Evolutionary conservation across 2,113 vertebrate species (phyloP).

Genomic region (Microcebus lehilahytsara): DNA sequence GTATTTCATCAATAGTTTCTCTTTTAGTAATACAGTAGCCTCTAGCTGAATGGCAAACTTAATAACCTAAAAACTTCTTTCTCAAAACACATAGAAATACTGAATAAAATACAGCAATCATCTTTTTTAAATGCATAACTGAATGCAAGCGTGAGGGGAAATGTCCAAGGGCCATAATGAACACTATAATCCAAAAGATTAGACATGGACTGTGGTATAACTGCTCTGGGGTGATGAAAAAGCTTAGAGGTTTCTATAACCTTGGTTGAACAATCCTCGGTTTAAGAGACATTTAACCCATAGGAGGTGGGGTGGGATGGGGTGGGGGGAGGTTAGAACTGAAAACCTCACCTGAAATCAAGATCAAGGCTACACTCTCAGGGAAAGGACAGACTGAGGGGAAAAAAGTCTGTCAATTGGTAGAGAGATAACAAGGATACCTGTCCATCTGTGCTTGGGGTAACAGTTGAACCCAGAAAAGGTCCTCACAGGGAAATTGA

Average conservation of each 20-base stretch:
- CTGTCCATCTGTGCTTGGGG: not conserved
- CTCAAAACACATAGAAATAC: not conserved
- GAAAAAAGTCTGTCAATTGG: not conserved
- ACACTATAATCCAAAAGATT: not conserved
- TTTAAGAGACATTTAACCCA: not conserved
- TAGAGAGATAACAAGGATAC: not conserved
- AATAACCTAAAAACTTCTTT: not conserved
- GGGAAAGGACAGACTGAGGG: not conserved
- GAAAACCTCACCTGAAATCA: not conserved
- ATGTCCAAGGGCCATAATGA: not conserved
- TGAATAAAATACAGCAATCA: not conserved
- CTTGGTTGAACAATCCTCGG: not conserved
- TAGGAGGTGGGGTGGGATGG: not conserved
- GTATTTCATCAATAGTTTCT: conserved; percentile 15
- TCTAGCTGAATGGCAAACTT: not conserved
- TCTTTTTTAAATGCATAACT: conserved; percentile 18
- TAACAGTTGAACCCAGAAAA: not conserved
- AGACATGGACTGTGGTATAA: not conserved
- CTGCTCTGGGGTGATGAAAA: not conserved
- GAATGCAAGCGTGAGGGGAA: not conserved
- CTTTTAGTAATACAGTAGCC: not conserved
- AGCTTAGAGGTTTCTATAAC: conserved; percentile 3
- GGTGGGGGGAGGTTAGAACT: not conserved
- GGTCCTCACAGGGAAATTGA: not conserved
- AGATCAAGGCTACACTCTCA: not conserved